A percentile compares a stretch with the other conserved stretches of the same genome.
These are phyloP conservation scores for Tyrannus savana DNA, from an alignment of 2,113 vertebrate genomes.

Conservation along the genomic window DNA sequence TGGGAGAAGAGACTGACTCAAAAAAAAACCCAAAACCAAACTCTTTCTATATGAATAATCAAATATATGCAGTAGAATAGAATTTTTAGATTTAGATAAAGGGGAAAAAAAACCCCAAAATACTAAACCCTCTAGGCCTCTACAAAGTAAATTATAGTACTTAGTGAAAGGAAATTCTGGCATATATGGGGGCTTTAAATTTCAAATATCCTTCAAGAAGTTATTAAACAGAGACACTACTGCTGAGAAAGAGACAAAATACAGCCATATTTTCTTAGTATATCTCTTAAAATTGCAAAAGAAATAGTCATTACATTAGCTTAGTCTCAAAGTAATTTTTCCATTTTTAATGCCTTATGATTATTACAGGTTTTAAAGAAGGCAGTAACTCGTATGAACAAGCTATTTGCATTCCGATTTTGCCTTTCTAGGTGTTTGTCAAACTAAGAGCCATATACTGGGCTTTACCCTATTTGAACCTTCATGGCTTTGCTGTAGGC, in stretches of 20 bases:
- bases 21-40: background rate
- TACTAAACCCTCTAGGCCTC: constrained; percentile 17
- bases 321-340: background rate
- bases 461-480: background rate
- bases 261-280: background rate
- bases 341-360: constrained; percentile 16
- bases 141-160: constrained; percentile 53
- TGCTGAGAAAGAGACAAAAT: constrained; percentile 26
- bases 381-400: background rate
- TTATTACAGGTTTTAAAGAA: constrained; percentile 9
- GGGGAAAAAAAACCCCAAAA: background rate
- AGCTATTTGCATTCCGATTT: background rate
- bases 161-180: constrained; percentile 42
- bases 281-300: background rate
- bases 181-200: constrained; percentile 25
- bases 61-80: background rate
- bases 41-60: background rate
- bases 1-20: no score
- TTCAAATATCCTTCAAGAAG: constrained; percentile 51
- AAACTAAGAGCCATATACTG: background rate
- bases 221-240: constrained; percentile 19
- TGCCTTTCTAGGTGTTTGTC: background rate
- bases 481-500: background rate
- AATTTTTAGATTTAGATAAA: constrained; percentile 15
- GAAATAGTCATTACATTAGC: constrained; percentile 7